These are phyloP conservation scores for Strix uralensis DNA, from an alignment of 2,113 vertebrate species.

Conservation along the genomic window DNA sequence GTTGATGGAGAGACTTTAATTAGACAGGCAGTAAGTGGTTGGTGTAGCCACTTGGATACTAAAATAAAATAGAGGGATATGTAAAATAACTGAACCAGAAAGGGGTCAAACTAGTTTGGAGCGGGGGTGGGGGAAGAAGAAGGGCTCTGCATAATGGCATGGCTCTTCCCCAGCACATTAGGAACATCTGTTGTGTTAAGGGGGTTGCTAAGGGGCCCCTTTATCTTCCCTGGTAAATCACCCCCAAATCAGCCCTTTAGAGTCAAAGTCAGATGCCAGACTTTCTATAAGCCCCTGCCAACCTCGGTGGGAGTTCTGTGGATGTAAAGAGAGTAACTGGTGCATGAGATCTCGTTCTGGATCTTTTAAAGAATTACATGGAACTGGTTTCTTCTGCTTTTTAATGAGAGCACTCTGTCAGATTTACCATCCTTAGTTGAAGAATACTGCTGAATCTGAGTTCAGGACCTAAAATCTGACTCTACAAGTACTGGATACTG, in stretches of 20 bases:
- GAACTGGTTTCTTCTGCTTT: constrained; percentile 12
- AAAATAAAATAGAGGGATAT: constrained; percentile 2
- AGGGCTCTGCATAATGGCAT: neutral
- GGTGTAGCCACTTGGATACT: neutral
- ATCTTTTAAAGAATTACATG: neutral
- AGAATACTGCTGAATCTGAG: neutral
- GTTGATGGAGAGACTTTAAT: constrained; percentile 25
- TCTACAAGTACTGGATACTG: neutral
- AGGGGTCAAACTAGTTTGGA: neutral
- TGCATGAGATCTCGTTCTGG: neutral
- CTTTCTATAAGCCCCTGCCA: constrained; percentile 3
- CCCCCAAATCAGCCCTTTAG: constrained; percentile 2
- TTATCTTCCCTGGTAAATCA: constrained; percentile 23
- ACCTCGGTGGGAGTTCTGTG: neutral
- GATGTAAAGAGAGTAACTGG: constrained; percentile 15
- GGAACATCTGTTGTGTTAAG: constrained; percentile 22
- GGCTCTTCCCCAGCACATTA: neutral
- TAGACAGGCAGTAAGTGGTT: neutral
- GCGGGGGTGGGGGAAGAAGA: neutral
- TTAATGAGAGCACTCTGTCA: constrained; percentile 12
- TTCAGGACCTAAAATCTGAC: neutral
- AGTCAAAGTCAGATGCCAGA: constrained; percentile 15
- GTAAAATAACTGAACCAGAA: constrained; percentile 26
- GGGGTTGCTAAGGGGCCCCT: constrained; percentile 8
- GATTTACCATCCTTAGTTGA: neutral